These are phyloP conservation scores for Ornithoptera priamus DNA, from an alignment of 2,888 invertebrate species.

Conservation along the genomic window DNA sequence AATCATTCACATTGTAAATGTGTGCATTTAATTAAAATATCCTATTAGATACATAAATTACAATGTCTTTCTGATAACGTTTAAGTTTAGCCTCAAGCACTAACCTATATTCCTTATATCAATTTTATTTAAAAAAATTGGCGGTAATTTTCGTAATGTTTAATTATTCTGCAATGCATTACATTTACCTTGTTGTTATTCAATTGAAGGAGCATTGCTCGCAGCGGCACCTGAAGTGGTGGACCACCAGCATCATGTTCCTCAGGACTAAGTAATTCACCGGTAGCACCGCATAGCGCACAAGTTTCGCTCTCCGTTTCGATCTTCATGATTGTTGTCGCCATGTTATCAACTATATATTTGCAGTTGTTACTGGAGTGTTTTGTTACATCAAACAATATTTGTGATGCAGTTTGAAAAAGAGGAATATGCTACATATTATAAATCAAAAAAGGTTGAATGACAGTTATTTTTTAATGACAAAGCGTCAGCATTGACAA, in stretches of 20 bases:
- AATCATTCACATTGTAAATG: not conserved
- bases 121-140: not conserved
- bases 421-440: not conserved
- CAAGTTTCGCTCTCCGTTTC: constrained; percentile 58
- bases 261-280: constrained; percentile 60
- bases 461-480: not conserved
- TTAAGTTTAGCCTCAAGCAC: too few species aligned
- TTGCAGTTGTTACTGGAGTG: not conserved
- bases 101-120: too few species aligned
- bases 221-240: constrained; percentile 53
- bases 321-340: constrained; percentile 53
- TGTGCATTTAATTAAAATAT: too few species aligned
- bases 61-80: too few species aligned
- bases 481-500: not conserved
- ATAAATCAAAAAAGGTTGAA: not conserved
- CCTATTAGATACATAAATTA: too few species aligned
- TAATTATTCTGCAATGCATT: not conserved
- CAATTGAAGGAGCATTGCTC: constrained; percentile 66
- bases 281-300: constrained; percentile 57
- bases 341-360: constrained; percentile 36
- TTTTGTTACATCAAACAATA: not conserved
- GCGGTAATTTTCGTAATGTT: not conserved
- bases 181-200: constrained; percentile 63
- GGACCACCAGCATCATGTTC: constrained; percentile 62
- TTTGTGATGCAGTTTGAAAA: not conserved